Evolutionary conservation across 2,113 vertebrate genomes (phyloP).

Genomic region (Mesitornis unicolor): DNA sequence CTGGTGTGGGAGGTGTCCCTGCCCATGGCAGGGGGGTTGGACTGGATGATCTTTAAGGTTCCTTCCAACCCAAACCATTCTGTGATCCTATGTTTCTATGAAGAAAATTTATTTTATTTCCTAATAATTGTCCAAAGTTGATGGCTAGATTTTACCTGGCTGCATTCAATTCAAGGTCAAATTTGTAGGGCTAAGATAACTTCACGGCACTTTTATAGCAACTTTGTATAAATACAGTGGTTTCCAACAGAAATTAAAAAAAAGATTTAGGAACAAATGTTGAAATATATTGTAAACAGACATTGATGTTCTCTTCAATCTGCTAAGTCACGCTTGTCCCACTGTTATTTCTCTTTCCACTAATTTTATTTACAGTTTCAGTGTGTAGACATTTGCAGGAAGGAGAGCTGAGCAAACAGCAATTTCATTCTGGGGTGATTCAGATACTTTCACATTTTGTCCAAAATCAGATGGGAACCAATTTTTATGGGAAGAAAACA

Average conservation of each 20-base stretch:
- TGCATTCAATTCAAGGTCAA: background rate
- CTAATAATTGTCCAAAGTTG: background rate
- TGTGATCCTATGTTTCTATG: no score
- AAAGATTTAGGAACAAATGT: background rate
- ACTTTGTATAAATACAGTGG: background rate
- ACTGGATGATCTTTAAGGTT: no score
- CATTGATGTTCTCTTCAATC: background rate
- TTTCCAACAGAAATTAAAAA: background rate
- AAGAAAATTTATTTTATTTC: background rate
- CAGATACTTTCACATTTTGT: background rate
- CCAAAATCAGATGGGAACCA: background rate
- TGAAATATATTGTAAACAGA: background rate
- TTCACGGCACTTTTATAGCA: background rate
- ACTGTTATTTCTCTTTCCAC: background rate
- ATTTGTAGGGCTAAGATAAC: background rate
- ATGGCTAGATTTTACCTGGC: background rate
- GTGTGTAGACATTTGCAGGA: background rate
- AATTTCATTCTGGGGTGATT: background rate
- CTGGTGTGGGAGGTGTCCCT: no score
- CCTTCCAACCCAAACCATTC: no score
- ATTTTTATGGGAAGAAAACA: background rate
- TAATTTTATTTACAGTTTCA: background rate
- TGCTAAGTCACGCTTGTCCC: background rate
- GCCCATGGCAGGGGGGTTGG: no score
- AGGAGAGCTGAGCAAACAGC: background rate